Evolutionary conservation across 53 echinoderm and acorn worm species (phyloP).

Genomic region (Crossaster papposus): DNA sequence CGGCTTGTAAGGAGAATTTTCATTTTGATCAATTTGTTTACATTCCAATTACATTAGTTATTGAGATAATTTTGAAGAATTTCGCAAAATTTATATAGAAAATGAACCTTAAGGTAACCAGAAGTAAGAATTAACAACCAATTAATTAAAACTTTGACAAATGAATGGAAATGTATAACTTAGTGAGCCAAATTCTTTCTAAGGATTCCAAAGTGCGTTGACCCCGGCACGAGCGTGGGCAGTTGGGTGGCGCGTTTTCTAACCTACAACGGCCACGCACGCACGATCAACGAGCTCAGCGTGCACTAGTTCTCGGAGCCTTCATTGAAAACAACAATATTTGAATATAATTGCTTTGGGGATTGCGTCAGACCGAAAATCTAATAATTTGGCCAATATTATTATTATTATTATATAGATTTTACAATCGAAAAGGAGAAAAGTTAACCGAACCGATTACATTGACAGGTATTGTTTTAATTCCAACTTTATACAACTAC

Average conservation of each 20-base stretch:
- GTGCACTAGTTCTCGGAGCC: no score
- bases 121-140: neutral
- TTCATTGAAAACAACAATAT: no score
- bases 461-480: no score
- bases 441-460: no score
- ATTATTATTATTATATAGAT: neutral
- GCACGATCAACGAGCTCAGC: neutral
- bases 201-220: neutral
- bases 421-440: no score
- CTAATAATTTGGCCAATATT: neutral
- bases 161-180: neutral
- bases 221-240: slow-evolving; percentile 9
- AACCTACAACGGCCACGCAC: neutral
- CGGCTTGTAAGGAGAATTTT: slow-evolving; percentile 67
- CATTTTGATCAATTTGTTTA: slow-evolving; percentile 68
- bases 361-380: neutral
- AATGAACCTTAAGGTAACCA: neutral
- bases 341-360: neutral
- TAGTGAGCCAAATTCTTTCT: neutral
- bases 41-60: slow-evolving; percentile 18
- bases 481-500: no score
- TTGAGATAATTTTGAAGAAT: neutral
- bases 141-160: neutral
- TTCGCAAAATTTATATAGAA: neutral
- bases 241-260: neutral